phyloP scores from a whole-genome alignment of 2,797 vertebrate genomes.

The Lithobates sylvaticus region DNA sequence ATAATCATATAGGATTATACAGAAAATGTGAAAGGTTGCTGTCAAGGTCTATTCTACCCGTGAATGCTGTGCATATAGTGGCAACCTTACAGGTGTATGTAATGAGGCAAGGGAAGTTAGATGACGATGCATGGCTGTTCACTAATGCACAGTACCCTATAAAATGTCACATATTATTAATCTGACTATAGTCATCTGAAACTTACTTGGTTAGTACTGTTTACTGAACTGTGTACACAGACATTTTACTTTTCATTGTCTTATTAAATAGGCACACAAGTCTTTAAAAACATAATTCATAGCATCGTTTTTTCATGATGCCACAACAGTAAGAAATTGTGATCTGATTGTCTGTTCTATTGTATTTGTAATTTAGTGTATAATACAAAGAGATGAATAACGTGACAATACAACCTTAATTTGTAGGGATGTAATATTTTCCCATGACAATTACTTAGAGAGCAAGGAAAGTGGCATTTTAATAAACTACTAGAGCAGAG shows the following conservation, averaged over 20 bases:
- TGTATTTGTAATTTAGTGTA: not conserved
- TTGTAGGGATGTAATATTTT: not conserved
- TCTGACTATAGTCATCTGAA: not conserved
- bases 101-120: no score
- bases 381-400: not conserved
- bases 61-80: no score
- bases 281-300: not conserved
- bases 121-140: no score
- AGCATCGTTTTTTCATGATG: not conserved
- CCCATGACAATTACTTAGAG: constrained; percentile 24
- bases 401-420: not conserved
- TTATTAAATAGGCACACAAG: not conserved
- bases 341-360: not conserved
- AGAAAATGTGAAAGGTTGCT: no score
- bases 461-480: constrained; percentile 10
- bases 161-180: no score
- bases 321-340: not conserved
- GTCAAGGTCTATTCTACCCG: no score
- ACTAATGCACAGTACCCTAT: no score
- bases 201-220: not conserved
- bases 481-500: constrained; percentile 27
- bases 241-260: not conserved
- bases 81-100: no score
- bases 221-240: not conserved
- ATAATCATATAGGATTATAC: no score